phyloP scores from a whole-genome alignment of 1,140 invertebrate species.

The Planococcus citri region DNA sequence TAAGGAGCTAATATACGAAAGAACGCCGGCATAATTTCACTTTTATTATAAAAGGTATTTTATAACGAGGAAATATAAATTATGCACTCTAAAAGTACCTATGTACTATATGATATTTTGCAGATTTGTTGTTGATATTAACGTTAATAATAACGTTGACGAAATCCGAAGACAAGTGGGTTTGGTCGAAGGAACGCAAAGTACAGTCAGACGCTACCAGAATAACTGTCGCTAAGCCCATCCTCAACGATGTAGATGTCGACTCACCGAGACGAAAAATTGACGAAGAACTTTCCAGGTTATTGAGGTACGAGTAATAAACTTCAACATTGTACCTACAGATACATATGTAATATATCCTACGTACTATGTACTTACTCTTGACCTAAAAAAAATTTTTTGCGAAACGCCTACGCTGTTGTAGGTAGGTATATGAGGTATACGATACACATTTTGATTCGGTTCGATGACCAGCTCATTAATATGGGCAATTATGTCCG shows the following conservation, averaged over 20 bases:
- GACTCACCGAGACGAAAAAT: not conserved
- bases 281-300: conserved; percentile 9
- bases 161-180: conserved; percentile 33
- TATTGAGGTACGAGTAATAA: not conserved
- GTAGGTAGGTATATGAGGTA: too few species aligned
- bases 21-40: conserved; percentile 1
- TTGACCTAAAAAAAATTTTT: not conserved
- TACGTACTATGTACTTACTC: too few species aligned
- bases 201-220: conserved; percentile 23
- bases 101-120: too few species aligned
- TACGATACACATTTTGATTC: too few species aligned
- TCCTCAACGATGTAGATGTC: not conserved
- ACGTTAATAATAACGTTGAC: not conserved
- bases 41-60: not conserved
- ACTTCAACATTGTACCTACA: too few species aligned
- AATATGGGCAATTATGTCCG: too few species aligned
- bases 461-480: too few species aligned
- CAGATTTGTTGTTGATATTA: not conserved
- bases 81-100: too few species aligned
- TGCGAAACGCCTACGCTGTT: too few species aligned
- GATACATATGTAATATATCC: too few species aligned
- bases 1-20: not conserved
- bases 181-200: conserved; percentile 32
- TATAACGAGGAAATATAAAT: conserved; percentile 1
- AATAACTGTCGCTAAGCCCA: not conserved